Base-by-base conservation (phyloP, 64 coral and sea anemone genomes). In the Montipora efflorescens region DNA sequence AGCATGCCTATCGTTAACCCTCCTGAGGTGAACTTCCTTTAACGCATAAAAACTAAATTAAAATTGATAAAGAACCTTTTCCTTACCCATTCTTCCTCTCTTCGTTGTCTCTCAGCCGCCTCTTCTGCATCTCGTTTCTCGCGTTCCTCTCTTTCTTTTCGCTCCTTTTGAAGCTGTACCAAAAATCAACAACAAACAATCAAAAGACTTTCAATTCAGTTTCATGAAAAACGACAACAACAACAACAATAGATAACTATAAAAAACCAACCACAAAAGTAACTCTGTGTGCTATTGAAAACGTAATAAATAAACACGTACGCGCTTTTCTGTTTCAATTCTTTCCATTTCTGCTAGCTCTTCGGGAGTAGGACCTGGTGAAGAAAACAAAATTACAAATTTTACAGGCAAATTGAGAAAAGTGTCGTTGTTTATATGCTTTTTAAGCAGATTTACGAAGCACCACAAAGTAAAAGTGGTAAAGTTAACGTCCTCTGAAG, bases 21-120 rank as follows among this genome's bases (percentile, higher is more conserved):
- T 36, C 36, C 36, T 36, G 36, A 36, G 36, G 36, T 36, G 36
- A 36, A 36, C 36, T 36, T 36, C 36, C 36, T 36, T 36, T 36
- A 36, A 36, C 36, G 36, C 36, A 36, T 36, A 36, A 36, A 36
- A 36, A 36, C 36, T 36, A 36, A 36, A 36, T 36, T 36, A 36
- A 36, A 36, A 36, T 36, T 36, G 36, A 36, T 75, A 74, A 19
- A 50, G 19, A 9, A 3, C 19, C 47, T 67, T 55, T 55, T 62
- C 45, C 93, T 78, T 91, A 99, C 98, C 98, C 98, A 99, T 96
- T 99, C 98, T 74, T 96, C 95, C 58, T 99, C 95, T 47, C 89
- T 53, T 77, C 87, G 84, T 84, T 93, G 89, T 77, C 92, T 75
- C 70, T 94, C 79, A 6, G 98, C 92, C 7, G 98, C 98, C 47